Base-by-base conservation (phyloP, 35 echinoderm and acorn worm species). In the Ophiothrix spiculata region DNA sequence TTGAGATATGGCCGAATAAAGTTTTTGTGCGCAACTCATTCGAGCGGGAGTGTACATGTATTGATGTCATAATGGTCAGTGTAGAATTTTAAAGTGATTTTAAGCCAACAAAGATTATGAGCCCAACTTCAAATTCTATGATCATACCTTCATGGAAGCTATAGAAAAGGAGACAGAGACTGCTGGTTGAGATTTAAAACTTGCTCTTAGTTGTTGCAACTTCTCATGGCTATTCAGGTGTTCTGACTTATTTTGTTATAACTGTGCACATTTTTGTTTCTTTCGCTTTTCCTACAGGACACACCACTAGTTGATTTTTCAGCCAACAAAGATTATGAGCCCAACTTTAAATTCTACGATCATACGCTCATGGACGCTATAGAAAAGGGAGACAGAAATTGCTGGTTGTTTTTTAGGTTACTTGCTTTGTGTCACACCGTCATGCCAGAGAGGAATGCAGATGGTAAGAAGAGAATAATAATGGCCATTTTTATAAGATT, bases 351-450 rank as follows among this genome's bases (percentile, higher is more conserved):
- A 42, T 94, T 91, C 64, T 94, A 89, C 37, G 96, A 94, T 35
- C 35, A 83, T 0, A 84, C 75, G n/a, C 89, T 99, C 28, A 86
- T 89, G 39, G 75, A 86, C 40, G 81, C 82, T 0, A 69, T 94
- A 0, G 84, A 99, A 33, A 56, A 75, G 46, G 96, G 96, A 10
- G 96, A 99, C 49, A 77, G 78, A 32, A 89, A 91, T 19, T 76
- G 81, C 17, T 92, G 88, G 96, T 42, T 93, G 35, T 99, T 99
- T 86, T 99, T 99, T 78, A 64, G 96, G 17, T 77, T 99, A 0
- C 63, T 99, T 1, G 86, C 92, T 33, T 80, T 99, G 37, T 99
- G 96, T 29, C 96, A 99, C 64, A 99, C 96, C 25, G 96, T 99
- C 31, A 99, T 99, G 96, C 77, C 88, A 64, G 96, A 99, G 46